These are phyloP conservation scores for Cremastinae sp. DNA, from an alignment of 2,888 invertebrate species.

Conservation along the genomic window DNA sequence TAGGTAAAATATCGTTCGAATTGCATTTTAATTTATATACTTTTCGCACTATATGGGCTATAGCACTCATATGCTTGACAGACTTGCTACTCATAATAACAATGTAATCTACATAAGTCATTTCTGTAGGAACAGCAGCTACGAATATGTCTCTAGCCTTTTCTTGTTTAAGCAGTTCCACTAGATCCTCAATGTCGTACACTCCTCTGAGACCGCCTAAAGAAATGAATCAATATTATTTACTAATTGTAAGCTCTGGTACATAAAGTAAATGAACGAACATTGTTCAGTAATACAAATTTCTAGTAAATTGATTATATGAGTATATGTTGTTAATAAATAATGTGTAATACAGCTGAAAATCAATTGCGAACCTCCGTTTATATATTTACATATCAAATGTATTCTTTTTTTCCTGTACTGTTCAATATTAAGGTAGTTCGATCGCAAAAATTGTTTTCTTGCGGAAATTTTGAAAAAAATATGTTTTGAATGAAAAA, in stretches of 20 bases:
- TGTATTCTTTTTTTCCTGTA: too few species aligned
- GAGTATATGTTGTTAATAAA: too few species aligned
- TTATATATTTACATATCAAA: too few species aligned
- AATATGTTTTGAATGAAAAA: too few species aligned
- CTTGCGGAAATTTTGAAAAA: too few species aligned
- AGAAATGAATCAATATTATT: slow-evolving; percentile 67
- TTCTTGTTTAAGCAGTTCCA: slow-evolving; percentile 88
- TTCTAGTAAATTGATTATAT: too few species aligned
- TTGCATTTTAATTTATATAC: slow-evolving; percentile 88
- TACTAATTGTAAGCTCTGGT: background rate
- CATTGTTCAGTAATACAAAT: slow-evolving; percentile 15
- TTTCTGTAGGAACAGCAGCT: slow-evolving; percentile 86
- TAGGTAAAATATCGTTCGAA: slow-evolving; percentile 85
- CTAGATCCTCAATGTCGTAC: slow-evolving; percentile 93
- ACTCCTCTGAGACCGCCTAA: slow-evolving; percentile 92
- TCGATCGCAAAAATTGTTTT: too few species aligned
- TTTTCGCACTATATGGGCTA: slow-evolving; percentile 88
- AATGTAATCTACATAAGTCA: slow-evolving; percentile 92
- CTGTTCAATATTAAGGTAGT: too few species aligned
- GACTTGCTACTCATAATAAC: slow-evolving; percentile 90
- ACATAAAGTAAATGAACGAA: background rate
- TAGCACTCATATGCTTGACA: slow-evolving; percentile 86
- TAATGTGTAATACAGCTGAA: too few species aligned
- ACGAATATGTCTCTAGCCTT: slow-evolving; percentile 92
- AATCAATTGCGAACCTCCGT: too few species aligned